phyloP scores from a whole-genome alignment of 2,888 invertebrate species.

The Drosophila koepferae region DNA sequence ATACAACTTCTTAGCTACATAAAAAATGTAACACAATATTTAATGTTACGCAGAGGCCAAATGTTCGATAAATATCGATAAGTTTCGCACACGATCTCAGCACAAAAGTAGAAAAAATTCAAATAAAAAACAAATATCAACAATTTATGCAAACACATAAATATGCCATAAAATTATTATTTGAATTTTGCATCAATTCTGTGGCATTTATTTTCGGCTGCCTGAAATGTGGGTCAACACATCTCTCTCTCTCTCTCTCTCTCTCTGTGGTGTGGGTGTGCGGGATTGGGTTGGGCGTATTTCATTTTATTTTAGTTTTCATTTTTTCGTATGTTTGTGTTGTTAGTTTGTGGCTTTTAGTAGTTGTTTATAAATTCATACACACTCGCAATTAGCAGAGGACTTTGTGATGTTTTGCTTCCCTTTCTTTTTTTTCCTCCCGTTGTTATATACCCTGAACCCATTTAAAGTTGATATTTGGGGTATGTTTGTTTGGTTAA shows the following conservation, averaged over 20 bases:
- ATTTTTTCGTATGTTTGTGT: conserved; percentile 14
- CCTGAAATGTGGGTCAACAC: conserved; percentile 43
- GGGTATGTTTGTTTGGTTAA: background rate
- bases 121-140: background rate
- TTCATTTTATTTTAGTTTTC: conserved; percentile 22
- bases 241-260: background rate
- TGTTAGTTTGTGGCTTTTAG: conserved; percentile 42
- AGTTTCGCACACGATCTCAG: background rate
- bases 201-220: conserved; percentile 19
- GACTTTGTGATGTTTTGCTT: conserved; percentile 18
- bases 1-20: background rate
- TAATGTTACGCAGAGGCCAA: background rate
- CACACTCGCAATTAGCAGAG: conserved; percentile 52
- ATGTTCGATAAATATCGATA: background rate
- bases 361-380: conserved; percentile 55
- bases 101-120: background rate
- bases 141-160: conserved; percentile 75
- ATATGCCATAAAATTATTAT: conserved; percentile 74
- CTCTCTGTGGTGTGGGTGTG: conserved; percentile 10
- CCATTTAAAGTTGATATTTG: background rate
- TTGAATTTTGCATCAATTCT: conserved; percentile 58
- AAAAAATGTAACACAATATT: background rate
- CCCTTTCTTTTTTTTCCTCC: background rate
- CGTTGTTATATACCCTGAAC: background rate
- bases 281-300: conserved; percentile 19